Conservation (phyloP, 2,888 invertebrate genomes). For the Steromphala cineraria region DNA sequence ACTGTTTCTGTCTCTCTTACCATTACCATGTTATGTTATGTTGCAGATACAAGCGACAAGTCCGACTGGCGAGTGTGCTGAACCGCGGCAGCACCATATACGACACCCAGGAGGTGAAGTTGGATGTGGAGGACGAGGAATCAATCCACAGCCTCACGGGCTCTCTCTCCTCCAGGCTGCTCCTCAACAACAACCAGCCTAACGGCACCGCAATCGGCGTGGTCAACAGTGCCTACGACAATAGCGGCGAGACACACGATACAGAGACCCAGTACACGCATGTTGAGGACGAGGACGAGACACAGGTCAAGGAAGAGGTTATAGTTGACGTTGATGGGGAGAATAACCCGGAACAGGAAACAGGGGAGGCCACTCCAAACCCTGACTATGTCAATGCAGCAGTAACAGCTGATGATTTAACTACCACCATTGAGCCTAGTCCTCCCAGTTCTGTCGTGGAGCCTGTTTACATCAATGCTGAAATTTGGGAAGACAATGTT, state of each 20-base stretch:
- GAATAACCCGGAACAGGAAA: slow-evolving; percentile 13
- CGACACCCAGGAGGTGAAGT: not conserved
- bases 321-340: slow-evolving; percentile 25
- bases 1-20: too few relatives aligned
- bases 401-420: not conserved
- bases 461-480: not conserved
- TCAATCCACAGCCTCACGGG: not conserved
- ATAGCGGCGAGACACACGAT: not conserved
- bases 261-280: not conserved
- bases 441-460: not conserved
- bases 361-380: not conserved
- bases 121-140: not conserved
- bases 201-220: not conserved
- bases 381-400: not conserved
- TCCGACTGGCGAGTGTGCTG: too few relatives aligned
- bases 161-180: not conserved
- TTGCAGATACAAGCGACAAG: too few relatives aligned
- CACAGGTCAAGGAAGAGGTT: not conserved
- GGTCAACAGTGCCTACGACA: not conserved
- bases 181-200: not conserved
- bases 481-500: slow-evolving; percentile 8
- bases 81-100: not conserved
- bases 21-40: too few relatives aligned
- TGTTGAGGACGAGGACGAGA: not conserved
- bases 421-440: not conserved